Evolutionary conservation across 2,888 invertebrate genomes (phyloP), one percentile per base, ranked within the genome.

Genomic region (Phaedon cochleariae): DNA sequence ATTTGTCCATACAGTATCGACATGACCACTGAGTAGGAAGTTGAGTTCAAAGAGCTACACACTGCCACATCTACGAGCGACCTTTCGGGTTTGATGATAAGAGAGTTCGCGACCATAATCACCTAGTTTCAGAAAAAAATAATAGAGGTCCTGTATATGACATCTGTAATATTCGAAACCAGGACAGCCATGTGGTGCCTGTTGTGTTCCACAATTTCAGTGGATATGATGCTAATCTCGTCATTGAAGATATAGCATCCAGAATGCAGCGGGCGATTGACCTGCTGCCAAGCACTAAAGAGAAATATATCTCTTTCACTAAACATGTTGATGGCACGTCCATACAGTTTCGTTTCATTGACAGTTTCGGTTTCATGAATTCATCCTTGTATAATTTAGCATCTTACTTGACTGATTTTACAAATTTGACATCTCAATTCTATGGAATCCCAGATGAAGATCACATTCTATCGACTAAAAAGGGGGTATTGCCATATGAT

Each of bases 351-450:
- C 59, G 69, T 87, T 34, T 5, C 31, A 34, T 34, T 34, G 31
- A 34, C 31, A 34, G 31, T 10, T 86, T 84, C 86, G 84, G 80
- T 79, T 88, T 88, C 85, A 84, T 85, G 88, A 87, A 86, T 86
- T 85, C 31, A 9, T 34, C 10, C 9, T 10, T 34, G 9, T 4
- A 34, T 34, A 10, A 2, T 4, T 34, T 34, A 10, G 31, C 31
- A 34, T 34, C 31, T 7, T 34, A 34, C 9, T 10, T 34, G 31
- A 10, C 6, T 5, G 31, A 34, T 7, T 34, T 34, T 10, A 4
- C 31, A 5, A 34, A 34, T 34, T 9, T 34, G 31, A 34, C 6
- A 10, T 34, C 31, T 9, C 31, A 10, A 10, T 34, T 34, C 2
- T 1, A 5, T 34, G 31, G 9, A 34, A 5, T 34, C 9, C 10